A percentile compares a stretch with the other conserved stretches of the same genome.
Conservation (phyloP, 2,113 vertebrate genomes). For the Nothobranchius kuhntae region DNA sequence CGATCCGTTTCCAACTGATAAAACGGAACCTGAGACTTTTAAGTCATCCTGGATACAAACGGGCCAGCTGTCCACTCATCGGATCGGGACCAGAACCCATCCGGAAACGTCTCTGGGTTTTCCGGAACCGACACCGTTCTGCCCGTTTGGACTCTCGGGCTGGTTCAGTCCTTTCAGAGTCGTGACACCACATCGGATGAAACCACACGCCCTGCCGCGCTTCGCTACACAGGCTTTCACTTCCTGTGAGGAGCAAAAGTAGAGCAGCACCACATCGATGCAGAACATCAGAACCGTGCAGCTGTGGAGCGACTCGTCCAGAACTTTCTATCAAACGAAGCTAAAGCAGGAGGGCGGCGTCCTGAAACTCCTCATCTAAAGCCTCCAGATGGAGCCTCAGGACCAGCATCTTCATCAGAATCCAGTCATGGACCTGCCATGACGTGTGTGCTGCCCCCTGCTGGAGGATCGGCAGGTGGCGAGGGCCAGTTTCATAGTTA, state of each 20-base stretch:
- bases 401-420: too few relatives aligned
- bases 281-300: slow-evolving; percentile 5
- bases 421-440: too few relatives aligned
- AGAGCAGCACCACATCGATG: not conserved
- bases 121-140: too few relatives aligned
- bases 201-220: slow-evolving; percentile 14
- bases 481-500: too few relatives aligned
- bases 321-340: not conserved
- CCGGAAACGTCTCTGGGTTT: slow-evolving; percentile 1
- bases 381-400: too few relatives aligned
- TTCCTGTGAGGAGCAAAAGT: slow-evolving; percentile 44
- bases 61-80: slow-evolving; percentile 8
- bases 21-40: too few relatives aligned
- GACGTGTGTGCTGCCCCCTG: too few relatives aligned
- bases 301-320: slow-evolving; percentile 3
- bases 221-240: not conserved
- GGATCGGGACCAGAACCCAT: slow-evolving; percentile 46
- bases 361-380: too few relatives aligned
- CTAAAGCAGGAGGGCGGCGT: not conserved
- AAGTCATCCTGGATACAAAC: not conserved
- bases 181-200: slow-evolving; percentile 4
- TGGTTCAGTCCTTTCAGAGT: not conserved
- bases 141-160: not conserved
- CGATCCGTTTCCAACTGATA: too few relatives aligned
- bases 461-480: too few relatives aligned